Evolutionary conservation across 2,888 invertebrate genomes (phyloP).

Genomic region (Opisthograptis luteolata): DNA sequence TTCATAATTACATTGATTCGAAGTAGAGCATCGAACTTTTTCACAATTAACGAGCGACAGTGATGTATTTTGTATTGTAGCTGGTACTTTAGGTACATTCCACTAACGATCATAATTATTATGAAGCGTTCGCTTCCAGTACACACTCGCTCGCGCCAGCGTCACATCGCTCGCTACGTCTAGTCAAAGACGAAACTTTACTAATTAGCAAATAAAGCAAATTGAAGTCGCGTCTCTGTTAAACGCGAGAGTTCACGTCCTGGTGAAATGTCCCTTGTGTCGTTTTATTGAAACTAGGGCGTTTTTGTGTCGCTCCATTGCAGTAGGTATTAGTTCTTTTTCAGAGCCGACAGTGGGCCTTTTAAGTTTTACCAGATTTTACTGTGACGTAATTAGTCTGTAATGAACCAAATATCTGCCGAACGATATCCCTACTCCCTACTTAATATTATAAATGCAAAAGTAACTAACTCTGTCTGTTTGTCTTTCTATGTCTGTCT

Average conservation of each 20-base stretch:
- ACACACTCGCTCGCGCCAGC: conserved; percentile 34
- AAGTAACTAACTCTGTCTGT: too few species aligned
- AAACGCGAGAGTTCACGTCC: conserved; percentile 57
- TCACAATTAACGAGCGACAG: conserved; percentile 43
- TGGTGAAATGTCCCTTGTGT: conserved; percentile 49
- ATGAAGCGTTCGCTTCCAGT: conserved; percentile 48
- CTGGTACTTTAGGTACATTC: conserved; percentile 33
- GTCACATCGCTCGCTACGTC: conserved; percentile 31
- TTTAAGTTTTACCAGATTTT: not conserved
- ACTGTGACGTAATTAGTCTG: too few species aligned
- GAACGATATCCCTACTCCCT: too few species aligned
- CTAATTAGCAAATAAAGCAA: conserved; percentile 78
- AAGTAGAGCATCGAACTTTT: conserved; percentile 42
- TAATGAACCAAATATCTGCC: too few species aligned
- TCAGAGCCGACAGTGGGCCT: not conserved
- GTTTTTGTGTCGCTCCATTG: conserved; percentile 20
- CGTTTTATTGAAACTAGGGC: conserved; percentile 46
- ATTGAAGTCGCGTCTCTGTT: conserved; percentile 62
- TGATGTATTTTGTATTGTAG: conserved; percentile 47
- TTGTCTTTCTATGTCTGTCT: too few species aligned
- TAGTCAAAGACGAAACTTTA: conserved; percentile 70
- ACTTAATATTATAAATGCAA: too few species aligned
- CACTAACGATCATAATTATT: conserved; percentile 62
- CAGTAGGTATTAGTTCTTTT: not conserved
- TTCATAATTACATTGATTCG: conserved; percentile 30